phyloP scores from a whole-genome alignment of 2,888 invertebrate species.

The Calameuta idolon region DNA sequence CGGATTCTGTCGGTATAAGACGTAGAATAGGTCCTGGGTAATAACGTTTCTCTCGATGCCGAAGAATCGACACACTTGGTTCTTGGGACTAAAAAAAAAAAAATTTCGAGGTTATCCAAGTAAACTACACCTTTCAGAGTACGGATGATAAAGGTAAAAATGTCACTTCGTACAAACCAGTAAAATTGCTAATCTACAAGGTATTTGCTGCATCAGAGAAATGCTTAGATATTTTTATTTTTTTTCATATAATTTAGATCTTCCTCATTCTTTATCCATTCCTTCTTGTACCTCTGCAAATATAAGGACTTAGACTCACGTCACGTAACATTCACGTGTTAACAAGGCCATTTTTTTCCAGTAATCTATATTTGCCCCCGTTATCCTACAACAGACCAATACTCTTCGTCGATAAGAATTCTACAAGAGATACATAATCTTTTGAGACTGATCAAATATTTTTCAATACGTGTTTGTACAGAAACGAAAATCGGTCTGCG shows the following conservation, averaged over 20 bases:
- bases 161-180: not conserved
- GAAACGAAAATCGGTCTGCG: not conserved
- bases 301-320: not conserved
- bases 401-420: not conserved
- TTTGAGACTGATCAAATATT: not conserved
- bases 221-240: not conserved
- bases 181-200: not conserved
- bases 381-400: not conserved
- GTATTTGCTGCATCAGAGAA: not conserved
- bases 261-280: not conserved
- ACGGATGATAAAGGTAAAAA: not conserved
- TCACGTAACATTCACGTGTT: not conserved
- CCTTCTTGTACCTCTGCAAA: not conserved
- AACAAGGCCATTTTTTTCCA: not conserved
- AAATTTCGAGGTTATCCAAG: not conserved
- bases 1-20: not conserved
- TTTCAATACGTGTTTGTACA: not conserved
- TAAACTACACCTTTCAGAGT: not conserved
- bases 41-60: not conserved
- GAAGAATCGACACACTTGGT: not conserved
- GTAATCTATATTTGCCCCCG: not conserved
- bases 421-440: not conserved
- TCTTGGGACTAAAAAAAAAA: not conserved
- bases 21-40: not conserved
- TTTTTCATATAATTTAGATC: not conserved